Evolutionary conservation across 1,140 invertebrate species (phyloP).

Genomic region (Aphidius ervi): DNA sequence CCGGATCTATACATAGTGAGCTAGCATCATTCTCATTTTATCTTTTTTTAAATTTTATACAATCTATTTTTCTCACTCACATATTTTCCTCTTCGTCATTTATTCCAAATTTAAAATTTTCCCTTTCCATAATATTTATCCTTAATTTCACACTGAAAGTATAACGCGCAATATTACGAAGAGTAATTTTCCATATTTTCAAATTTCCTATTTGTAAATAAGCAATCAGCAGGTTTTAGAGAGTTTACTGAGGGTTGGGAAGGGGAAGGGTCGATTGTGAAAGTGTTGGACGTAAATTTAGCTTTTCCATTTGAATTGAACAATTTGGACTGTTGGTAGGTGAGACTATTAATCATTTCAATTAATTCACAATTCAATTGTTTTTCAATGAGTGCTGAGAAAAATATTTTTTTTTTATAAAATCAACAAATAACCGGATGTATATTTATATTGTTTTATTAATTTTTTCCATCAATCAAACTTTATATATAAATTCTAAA

Average conservation of each 20-base stretch:
- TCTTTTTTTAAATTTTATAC: constrained; percentile 4
- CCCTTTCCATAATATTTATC: background rate
- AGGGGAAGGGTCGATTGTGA: constrained; percentile 17
- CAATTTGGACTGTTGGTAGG: constrained; percentile 28
- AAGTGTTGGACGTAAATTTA: constrained; percentile 10
- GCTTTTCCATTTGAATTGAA: constrained; percentile 17
- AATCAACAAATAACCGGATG: constrained; percentile 36
- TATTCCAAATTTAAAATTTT: too few species aligned
- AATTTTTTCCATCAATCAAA: background rate
- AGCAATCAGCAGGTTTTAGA: constrained; percentile 44
- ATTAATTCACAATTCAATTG: constrained; percentile 54
- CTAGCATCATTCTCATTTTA: constrained; percentile 11
- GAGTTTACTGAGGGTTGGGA: constrained; percentile 2
- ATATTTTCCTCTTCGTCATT: too few species aligned
- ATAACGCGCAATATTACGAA: constrained; percentile 8
- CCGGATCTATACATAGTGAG: constrained; percentile 15
- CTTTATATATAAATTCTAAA: constrained; percentile 7
- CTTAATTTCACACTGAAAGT: background rate
- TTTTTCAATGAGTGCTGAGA: background rate
- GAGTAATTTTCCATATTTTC: constrained; percentile 46
- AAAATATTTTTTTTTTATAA: background rate
- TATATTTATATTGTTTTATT: constrained; percentile 19
- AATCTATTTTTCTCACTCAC: too few species aligned
- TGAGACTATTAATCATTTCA: constrained; percentile 56
- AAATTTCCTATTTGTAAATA: constrained; percentile 57